Percentiles rank a stretch among this genome's conserved stretches.
Evolutionary conservation across 2,888 invertebrate genomes (phyloP).

Genomic region (Pammene aurita): DNA sequence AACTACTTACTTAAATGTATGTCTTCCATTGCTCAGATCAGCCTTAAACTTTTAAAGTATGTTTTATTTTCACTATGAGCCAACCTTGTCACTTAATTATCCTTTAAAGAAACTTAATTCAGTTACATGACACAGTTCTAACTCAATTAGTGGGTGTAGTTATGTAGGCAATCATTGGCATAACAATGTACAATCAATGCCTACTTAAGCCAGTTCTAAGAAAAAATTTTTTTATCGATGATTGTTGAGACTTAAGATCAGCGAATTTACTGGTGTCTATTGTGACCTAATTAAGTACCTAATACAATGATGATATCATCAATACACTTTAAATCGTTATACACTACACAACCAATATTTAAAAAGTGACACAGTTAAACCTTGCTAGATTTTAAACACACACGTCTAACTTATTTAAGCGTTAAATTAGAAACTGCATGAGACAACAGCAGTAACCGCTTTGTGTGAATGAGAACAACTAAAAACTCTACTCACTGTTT

Average conservation of each 20-base stretch:
- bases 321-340: not conserved
- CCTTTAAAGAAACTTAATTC: not conserved
- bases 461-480: constrained; percentile 35
- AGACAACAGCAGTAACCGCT: constrained; percentile 30
- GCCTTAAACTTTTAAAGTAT: not conserved
- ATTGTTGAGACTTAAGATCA: constrained; percentile 9
- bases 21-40: constrained; percentile 47
- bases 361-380: not conserved
- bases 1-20: constrained; percentile 53
- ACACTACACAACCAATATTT: not conserved
- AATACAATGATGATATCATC: constrained; percentile 16
- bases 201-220: constrained; percentile 15
- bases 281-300: constrained; percentile 29
- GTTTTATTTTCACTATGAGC: not conserved
- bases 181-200: constrained; percentile 26
- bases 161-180: constrained; percentile 19
- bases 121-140: constrained; percentile 17
- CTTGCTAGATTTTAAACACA: not conserved
- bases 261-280: not conserved
- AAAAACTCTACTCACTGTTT: constrained; percentile 30
- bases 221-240: constrained; percentile 6
- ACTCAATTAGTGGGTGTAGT: constrained; percentile 18
- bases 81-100: not conserved
- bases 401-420: constrained; percentile 13
- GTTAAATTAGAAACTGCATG: constrained; percentile 22